These are phyloP conservation scores for Drosophila trichaetosa DNA, from an alignment of 2,888 invertebrate genomes.

Conservation along the genomic window DNA sequence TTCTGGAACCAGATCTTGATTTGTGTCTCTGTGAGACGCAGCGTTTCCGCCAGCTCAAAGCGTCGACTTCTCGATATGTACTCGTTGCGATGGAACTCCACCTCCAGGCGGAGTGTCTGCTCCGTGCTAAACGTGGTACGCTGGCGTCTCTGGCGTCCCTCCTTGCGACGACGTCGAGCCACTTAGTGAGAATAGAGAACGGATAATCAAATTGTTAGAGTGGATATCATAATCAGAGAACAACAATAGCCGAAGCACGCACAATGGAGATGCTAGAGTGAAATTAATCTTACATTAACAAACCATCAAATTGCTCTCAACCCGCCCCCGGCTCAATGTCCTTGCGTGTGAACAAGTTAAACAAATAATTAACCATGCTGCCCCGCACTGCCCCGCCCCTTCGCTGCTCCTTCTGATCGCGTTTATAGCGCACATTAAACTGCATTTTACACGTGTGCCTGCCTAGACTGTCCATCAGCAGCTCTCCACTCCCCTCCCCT, in stretches of 20 bases:
- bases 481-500: not conserved
- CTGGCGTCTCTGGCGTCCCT: conserved; percentile 94
- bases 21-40: conserved; percentile 91
- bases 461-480: conserved; percentile 13
- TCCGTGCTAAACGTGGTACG: conserved; percentile 97
- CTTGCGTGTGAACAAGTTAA: conserved; percentile 72
- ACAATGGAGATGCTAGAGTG: conserved; percentile 75
- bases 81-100: conserved; percentile 96
- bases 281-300: conserved; percentile 80
- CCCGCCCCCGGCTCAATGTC: conserved; percentile 23
- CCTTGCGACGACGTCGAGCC: conserved; percentile 93
- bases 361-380: conserved; percentile 78
- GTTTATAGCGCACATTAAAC: conserved; percentile 74
- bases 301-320: conserved; percentile 53
- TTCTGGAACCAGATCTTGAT: conserved; percentile 98
- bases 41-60: conserved; percentile 90
- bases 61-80: conserved; percentile 95
- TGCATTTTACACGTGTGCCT: conserved; percentile 72
- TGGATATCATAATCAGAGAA: conserved; percentile 10
- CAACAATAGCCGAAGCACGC: conserved; percentile 12
- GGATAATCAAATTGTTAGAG: conserved; percentile 26
- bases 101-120: conserved; percentile 94
- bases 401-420: conserved; percentile 52
- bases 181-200: conserved; percentile 86
- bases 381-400: not conserved